A percentile compares a stretch with the other conserved stretches of the same genome.
Evolutionary conservation across 1,140 invertebrate species (phyloP).

Genomic region (Trichoplusia ni): DNA sequence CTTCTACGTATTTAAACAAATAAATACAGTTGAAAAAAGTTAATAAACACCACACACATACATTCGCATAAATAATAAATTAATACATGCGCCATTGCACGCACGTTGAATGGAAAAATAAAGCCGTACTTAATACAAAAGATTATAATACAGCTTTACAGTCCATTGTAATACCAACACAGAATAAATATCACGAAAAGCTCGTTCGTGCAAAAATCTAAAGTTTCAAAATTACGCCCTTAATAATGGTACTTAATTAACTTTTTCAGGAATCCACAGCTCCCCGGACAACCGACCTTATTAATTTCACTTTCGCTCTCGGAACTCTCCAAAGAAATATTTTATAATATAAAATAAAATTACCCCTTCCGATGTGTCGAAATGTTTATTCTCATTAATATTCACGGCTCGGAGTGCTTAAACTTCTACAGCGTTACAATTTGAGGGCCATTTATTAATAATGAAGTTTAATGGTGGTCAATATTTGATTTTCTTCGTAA

Average conservation of each 20-base stretch:
- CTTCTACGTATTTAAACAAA: no score
- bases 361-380: neutral
- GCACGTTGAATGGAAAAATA: no score
- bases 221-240: neutral
- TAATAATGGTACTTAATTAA: slow-evolving; percentile 12
- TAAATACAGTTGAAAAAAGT: no score
- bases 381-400: neutral
- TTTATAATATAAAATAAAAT: neutral
- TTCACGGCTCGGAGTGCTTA: neutral
- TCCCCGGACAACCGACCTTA: neutral
- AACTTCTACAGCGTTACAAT: neutral
- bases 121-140: no score
- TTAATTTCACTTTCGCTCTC: slow-evolving; percentile 8
- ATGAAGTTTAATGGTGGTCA: neutral
- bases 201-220: neutral
- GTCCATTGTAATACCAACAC: neutral
- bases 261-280: neutral
- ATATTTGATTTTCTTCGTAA: slow-evolving; percentile 9
- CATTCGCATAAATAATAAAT: no score
- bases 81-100: no score
- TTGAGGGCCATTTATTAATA: slow-evolving; percentile 2
- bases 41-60: no score
- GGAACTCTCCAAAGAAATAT: neutral
- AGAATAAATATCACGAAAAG: neutral
- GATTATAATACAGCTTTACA: no score